Percentiles rank a stretch among this genome's conserved stretches.
Conservation (phyloP, 2,888 invertebrate species). For the Polyommatus icarus region DNA sequence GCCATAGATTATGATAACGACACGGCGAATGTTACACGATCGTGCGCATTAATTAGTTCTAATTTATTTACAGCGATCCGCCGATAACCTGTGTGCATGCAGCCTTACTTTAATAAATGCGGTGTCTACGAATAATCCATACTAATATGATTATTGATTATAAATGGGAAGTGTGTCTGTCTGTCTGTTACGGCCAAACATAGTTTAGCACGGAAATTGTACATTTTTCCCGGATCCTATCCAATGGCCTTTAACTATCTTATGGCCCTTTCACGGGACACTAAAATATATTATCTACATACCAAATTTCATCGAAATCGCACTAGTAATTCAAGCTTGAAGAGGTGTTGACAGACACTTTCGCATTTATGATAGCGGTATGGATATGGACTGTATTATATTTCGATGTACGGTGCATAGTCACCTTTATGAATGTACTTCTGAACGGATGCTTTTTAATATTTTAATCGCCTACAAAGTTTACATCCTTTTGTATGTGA, state of each 20-base stretch:
- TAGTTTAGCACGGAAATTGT: no score
- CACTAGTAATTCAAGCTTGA: no score
- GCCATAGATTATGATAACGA: constrained; percentile 17
- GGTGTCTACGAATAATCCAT: neutral
- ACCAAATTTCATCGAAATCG: no score
- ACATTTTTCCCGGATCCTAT: no score
- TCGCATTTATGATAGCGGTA: no score
- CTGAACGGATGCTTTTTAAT: constrained; percentile 2
- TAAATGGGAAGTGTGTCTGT: no score
- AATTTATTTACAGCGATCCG: constrained; percentile 27
- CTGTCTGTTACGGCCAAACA: no score
- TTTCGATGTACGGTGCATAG: neutral
- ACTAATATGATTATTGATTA: no score
- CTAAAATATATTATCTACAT: no score
- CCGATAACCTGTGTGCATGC: neutral
- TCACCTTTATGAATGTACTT: neutral
- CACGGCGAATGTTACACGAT: constrained; percentile 16
- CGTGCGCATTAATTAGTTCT: constrained; percentile 33
- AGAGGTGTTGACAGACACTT: no score
- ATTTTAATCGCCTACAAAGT: neutral
- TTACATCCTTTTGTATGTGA: neutral
- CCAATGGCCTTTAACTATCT: no score
- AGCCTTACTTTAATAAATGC: neutral
- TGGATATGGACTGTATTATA: neutral
- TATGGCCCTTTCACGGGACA: no score